Percentiles rank a stretch among this genome's conserved stretches.
Evolutionary conservation across 2,113 vertebrate genomes (phyloP).

Genomic region (Bufo gargarizans): DNA sequence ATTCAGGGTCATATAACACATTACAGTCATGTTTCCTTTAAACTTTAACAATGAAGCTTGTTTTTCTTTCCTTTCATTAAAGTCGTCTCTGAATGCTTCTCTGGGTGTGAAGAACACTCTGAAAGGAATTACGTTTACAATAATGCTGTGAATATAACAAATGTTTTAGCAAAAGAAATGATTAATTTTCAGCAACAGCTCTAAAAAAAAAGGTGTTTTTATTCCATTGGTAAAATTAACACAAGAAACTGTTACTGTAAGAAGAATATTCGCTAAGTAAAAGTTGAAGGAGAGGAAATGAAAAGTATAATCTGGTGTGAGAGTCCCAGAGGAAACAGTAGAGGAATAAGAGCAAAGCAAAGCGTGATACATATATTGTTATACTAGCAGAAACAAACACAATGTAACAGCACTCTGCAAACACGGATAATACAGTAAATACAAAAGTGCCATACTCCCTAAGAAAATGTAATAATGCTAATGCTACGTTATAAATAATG

Average conservation of each 20-base stretch:
- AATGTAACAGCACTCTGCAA: no score
- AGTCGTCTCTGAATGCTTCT: not conserved
- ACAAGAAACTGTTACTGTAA: not conserved
- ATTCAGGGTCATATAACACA: not conserved
- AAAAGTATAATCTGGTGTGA: not conserved
- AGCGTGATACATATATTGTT: not conserved
- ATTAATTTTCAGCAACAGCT: slow-evolving; percentile 5
- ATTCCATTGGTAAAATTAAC: slow-evolving; percentile 13
- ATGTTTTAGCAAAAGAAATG: slow-evolving; percentile 15
- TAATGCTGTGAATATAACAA: slow-evolving; percentile 10
- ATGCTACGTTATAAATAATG: no score
- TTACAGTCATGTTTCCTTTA: not conserved
- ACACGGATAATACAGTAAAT: no score
- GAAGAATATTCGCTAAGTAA: not conserved
- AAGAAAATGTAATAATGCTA: no score
- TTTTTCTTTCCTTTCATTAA: not conserved
- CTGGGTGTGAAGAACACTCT: slow-evolving; percentile 30
- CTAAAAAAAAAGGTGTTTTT: not conserved
- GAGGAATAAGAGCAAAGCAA: not conserved
- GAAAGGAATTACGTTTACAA: not conserved
- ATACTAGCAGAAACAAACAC: no score
- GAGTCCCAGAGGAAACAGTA: not conserved
- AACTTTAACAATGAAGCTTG: not conserved
- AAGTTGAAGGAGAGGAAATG: not conserved
- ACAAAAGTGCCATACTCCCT: no score